phyloP scores from a whole-genome alignment of 2,113 vertebrate genomes.

The Platysternon megacephalum region DNA sequence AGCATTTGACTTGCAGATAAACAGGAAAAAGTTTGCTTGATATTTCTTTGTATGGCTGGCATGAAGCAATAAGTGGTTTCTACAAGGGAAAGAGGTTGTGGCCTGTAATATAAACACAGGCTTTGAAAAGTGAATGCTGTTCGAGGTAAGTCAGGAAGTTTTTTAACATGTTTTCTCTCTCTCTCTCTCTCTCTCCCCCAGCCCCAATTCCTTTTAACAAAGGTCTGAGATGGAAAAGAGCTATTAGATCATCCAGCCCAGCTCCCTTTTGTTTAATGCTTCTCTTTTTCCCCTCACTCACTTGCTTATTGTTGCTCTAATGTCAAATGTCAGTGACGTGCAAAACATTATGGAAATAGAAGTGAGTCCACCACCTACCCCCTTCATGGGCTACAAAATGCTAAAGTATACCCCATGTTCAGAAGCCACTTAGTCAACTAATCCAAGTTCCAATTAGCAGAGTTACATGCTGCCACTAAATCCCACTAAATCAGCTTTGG shows the following conservation, averaged over 20 bases:
- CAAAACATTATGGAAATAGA: background rate
- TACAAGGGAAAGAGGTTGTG: conserved; percentile 20
- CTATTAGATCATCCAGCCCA: background rate
- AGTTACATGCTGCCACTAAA: background rate
- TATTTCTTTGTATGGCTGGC: background rate
- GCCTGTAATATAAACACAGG: conserved; percentile 36
- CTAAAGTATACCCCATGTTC: background rate
- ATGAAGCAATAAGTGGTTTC: conserved; percentile 21
- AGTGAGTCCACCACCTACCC: background rate
- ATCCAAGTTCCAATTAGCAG: background rate
- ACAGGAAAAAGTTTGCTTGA: conserved; percentile 6
- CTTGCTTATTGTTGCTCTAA: conserved; percentile 6
- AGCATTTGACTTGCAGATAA: background rate
- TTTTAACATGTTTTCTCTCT: background rate
- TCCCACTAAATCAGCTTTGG: background rate
- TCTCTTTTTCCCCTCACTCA: background rate
- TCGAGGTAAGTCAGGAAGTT: conserved; percentile 32
- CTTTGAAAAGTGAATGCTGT: conserved; percentile 21
- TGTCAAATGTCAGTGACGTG: background rate
- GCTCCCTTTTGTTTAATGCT: background rate
- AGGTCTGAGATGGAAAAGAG: background rate
- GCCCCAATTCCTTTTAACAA: background rate
- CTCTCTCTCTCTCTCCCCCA: background rate
- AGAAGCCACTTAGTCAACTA: background rate
- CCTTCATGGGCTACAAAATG: background rate